Base-by-base conservation (phyloP, 2,113 vertebrate genomes). In the Notothenia rossii region DNA sequence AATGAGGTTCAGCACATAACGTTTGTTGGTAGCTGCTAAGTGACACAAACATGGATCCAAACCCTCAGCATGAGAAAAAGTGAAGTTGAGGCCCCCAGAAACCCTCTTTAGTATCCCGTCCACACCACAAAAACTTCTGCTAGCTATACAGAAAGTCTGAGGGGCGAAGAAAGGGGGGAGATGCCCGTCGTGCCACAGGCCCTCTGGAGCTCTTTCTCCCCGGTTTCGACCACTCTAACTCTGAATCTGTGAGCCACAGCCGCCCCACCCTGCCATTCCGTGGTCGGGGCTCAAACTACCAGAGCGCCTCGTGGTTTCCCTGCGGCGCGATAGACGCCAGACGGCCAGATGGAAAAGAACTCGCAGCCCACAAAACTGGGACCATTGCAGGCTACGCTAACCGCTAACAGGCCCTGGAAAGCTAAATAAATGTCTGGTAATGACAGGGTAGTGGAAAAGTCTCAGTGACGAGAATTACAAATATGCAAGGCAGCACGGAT, bases 251-350 rank as follows among this genome's bases (percentile, higher is more conserved):
- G 53, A 79, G 86, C 87, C 83, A 69, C 86, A n/a, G 69, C 5
- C 83, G 87, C 86, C 72, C 91, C 92, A 78, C 92, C 91, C 91
- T 85, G 86, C 83, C 88, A 90, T 93, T 90, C 75, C 81, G 92
- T 87, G 92, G 92, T 89, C 1, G 46, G 68, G 68, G 50, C 79
- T 84, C 75, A 62, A 84, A 72, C 87, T 79, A 48, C 64, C 76
- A 49, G 75, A 91, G 85, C 58, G 66, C 90, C 75, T 86, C 65
- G 88, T 85, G 90, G 89, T 91, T 93, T 93, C 75, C 82, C 68
- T 88, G 85, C 70, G 91, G 91, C 59, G 53, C 74, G 83, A 79
- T 72, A 64, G 93, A 92, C 93, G 92, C 93, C 93, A 94, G 91
- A 86, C 83, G 29, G 82, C 88, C 91, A 93, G 89, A 94, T 93